Evolutionary conservation across 30 jellyfish, hydroid and myxozoan genomes (phyloP).

Genomic region (Rhopilema esculentum): DNA sequence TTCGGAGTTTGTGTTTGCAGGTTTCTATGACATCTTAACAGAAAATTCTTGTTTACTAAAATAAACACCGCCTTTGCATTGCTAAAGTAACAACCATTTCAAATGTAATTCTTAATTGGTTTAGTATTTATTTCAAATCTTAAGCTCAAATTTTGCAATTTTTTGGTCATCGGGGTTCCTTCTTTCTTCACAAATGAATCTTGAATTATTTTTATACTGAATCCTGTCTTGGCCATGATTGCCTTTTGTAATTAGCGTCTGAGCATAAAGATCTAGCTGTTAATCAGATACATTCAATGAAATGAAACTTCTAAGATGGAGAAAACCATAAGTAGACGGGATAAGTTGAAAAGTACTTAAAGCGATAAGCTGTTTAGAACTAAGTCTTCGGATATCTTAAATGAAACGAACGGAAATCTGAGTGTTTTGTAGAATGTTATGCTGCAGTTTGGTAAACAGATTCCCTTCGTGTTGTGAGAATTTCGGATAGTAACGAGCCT

Average conservation of each 20-base stretch:
- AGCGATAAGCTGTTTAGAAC: conserved; percentile 49
- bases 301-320: neutral
- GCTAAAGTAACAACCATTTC: too few relatives aligned
- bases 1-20: too few relatives aligned
- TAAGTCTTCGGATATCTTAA: conserved; percentile 63
- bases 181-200: neutral
- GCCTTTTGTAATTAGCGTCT: neutral
- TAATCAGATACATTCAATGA: neutral
- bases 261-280: neutral
- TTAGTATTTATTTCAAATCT: too few relatives aligned
- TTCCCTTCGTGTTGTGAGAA: conserved; percentile 6
- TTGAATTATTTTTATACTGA: neutral
- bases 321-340: conserved; percentile 42
- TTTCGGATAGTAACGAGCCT: conserved; percentile 29
- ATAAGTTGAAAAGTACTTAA: conserved; percentile 19
- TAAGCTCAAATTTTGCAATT: neutral
- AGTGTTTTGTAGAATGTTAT: conserved; percentile 35
- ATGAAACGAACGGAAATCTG: conserved; percentile 69
- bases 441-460: conserved; percentile 30
- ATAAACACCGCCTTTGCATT: too few relatives aligned
- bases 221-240: neutral
- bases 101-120: too few relatives aligned
- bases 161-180: neutral
- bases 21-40: too few relatives aligned
- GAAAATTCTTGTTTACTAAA: too few relatives aligned